Evolutionary conservation across 2,797 vertebrate genomes (phyloP), one percentile per base, ranked within the genome.

Genomic region (Gallirallus australis): DNA sequence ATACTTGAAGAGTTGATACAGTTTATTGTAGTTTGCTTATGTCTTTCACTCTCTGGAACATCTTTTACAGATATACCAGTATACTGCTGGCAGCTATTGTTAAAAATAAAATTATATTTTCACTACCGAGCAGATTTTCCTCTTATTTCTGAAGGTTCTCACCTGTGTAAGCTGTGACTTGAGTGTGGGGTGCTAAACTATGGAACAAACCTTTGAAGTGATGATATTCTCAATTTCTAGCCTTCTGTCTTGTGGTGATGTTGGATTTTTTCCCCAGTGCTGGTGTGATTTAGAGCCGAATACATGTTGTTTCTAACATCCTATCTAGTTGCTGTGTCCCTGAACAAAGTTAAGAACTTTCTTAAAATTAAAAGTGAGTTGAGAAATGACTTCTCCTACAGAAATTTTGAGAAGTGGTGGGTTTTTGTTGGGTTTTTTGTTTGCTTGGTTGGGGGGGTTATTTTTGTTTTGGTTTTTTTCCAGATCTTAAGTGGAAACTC

Each of bases 91-190:
- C 98, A 98, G 98, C 98, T 98, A 97, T 98, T 98, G 96, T 98
- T 98, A 97, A 97, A 98, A 98, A 98, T 98, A 98, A 98, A 98
- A 96, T 97, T 98, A 98, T 98, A 98, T 98, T 98, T 98, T 98
- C 98, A 98, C 97, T 98, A 98, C 96, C 97, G 78, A 93, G 94
- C 93, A 96, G 93, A 65, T 56, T 24, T 97, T 91, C 83, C 86
- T 95, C 39, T 94, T 76, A 5, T 93, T 95, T 94, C 80, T 93
- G 71, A 47, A 52, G 47, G 3, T n/a, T 69, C 52, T 68, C 1
- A 1, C 1, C 2, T 4, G n/a, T 19, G 40, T 21, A 6, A 69
- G 39, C 63, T 64, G 7, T 2, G 13, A 8, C 10, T 60, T 6
- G 53, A 45, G 11, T 8, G 21, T 35, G 33, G 17, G 54, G 54